phyloP scores from a whole-genome alignment of 2,113 vertebrate species.

The Coptodon bakossiorum region DNA sequence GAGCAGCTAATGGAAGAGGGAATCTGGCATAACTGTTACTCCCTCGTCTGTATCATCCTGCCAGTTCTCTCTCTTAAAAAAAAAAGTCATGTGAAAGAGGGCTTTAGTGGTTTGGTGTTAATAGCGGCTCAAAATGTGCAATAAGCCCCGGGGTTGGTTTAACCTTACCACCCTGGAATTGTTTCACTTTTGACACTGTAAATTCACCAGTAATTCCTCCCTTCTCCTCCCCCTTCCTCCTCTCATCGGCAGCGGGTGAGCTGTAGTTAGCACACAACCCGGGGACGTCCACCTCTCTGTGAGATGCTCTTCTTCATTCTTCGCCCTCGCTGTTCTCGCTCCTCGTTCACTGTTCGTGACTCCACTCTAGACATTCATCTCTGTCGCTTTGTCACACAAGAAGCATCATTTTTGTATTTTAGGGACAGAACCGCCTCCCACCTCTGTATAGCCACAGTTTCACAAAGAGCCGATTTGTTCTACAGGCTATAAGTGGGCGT shows the following conservation, averaged over 20 bases:
- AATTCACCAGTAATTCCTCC: not conserved
- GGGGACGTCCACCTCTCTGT: not conserved
- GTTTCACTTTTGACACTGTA: not conserved
- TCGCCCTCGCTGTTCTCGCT: not conserved
- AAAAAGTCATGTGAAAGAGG: not conserved
- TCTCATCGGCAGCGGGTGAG: not conserved
- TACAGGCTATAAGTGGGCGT: conserved; percentile 7
- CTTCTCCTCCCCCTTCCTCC: not conserved
- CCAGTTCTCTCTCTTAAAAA: not conserved
- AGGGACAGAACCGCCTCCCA: not conserved
- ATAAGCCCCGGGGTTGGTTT: conserved; percentile 4
- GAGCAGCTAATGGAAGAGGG: conserved; percentile 17
- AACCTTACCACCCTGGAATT: not conserved
- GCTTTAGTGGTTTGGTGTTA: not conserved
- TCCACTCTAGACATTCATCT: not conserved
- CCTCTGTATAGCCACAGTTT: conserved; percentile 1
- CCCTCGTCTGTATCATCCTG: not conserved
- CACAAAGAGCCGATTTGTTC: conserved; percentile 1
- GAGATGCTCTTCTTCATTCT: not conserved
- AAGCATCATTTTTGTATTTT: not conserved
- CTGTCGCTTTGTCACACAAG: not conserved
- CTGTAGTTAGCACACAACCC: conserved; percentile 3
- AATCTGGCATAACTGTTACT: not conserved
- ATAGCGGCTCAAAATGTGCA: not conserved
- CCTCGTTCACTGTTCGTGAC: not conserved